Evolutionary conservation across 1,140 invertebrate species (phyloP), one percentile per base, ranked within the genome.

Genomic region (Magallana gigas): DNA sequence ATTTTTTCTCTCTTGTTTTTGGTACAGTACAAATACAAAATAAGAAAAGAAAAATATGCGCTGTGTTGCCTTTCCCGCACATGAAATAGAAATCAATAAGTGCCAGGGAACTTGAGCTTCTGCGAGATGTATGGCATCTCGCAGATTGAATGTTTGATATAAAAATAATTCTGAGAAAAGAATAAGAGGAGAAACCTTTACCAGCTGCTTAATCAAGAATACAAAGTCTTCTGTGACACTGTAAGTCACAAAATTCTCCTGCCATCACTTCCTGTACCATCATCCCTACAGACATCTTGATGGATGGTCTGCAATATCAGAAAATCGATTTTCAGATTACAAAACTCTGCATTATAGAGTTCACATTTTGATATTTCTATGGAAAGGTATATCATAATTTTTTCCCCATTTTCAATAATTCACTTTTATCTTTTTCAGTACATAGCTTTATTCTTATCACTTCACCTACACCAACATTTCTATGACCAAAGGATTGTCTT

Each of bases 221-320:
- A 76, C 23, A 76, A 29, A 18, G 8, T 76, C 60, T 76, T 76
- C 23, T 76, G 8, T 29, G 68, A 76, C 29, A 76, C 18, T 12
- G 3, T 29, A 29, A 1, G 11, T 76, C 18, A 76, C 68, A 76
- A 76, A 76, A 62, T 12, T n/a, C 60, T 12, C 60, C 14, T 14
- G 60, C 60, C n/a, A 29, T 76, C 23, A 76, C 68, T 76, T 76
- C 68, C 68, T 23, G 23, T 14, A 36, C 7, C 7, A 8, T 48
- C 68, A 76, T 76, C 6, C 23, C n/a, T 12, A 76, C 9, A 76
- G 68, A 76, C 68, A 76, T 11, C 11, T 71, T 71, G 68, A 71
- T 76, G 68, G 23, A 8, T 36, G 36, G 8, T 11, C 23, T 9
- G 23, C 36, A 48, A 48, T 48, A 48, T 36, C 18, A 11, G 4